Percentiles rank a stretch among this genome's conserved stretches.
Conservation (phyloP, 1,140 invertebrate species). For the Hormaphis cornu region DNA sequence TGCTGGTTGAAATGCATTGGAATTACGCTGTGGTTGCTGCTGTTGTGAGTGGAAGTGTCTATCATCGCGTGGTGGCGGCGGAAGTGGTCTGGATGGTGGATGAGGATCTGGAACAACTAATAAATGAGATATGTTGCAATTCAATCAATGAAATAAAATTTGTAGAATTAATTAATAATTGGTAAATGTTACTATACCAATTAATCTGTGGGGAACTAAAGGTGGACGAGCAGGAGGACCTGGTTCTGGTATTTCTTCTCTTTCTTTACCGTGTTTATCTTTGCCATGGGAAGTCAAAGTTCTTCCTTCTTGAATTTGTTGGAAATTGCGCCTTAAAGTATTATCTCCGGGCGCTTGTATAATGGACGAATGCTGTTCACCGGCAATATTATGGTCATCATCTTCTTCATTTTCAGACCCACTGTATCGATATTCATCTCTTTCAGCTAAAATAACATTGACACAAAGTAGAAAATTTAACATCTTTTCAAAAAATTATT, state of each 20-base stretch:
- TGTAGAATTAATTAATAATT: neutral
- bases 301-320: constrained; percentile 87
- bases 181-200: constrained; percentile 34
- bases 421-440: constrained; percentile 60
- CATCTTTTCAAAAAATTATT: neutral
- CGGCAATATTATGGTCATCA: constrained; percentile 70
- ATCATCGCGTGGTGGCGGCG: constrained; percentile 69
- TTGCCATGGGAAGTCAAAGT: constrained; percentile 49
- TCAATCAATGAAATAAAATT: too few species aligned
- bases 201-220: constrained; percentile 70
- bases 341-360: constrained; percentile 81
- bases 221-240: constrained; percentile 73
- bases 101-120: constrained; percentile 53
- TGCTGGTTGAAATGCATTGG: constrained; percentile 76
- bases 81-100: constrained; percentile 64
- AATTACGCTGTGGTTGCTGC: constrained; percentile 53
- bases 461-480: neutral
- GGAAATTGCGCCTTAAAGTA: constrained; percentile 88
- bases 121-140: constrained; percentile 33
- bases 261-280: constrained; percentile 44
- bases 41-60: constrained; percentile 45
- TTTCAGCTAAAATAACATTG: constrained; percentile 44
- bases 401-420: constrained; percentile 85
- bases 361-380: constrained; percentile 74
- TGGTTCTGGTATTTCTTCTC: constrained; percentile 59